phyloP scores from a whole-genome alignment of 2,797 vertebrate genomes.

The Acipenser transmontanus region DNA sequence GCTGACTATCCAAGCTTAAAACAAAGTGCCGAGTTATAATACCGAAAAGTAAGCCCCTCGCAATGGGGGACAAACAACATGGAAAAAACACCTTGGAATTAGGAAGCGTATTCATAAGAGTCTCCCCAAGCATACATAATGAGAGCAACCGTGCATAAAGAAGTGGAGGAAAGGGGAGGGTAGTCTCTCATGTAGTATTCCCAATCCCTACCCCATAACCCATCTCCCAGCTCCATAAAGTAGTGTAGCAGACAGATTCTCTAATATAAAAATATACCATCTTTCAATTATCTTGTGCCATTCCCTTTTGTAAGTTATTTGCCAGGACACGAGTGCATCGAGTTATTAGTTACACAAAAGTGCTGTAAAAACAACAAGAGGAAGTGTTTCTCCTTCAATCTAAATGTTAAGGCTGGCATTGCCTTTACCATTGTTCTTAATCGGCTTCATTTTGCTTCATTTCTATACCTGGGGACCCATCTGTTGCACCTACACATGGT shows the following conservation, averaged over 20 bases:
- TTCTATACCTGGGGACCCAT: too few relatives aligned
- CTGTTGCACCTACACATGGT: too few relatives aligned
- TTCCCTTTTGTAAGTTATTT: too few relatives aligned
- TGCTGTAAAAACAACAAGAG: background rate
- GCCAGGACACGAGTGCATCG: background rate
- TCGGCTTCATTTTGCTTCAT: background rate
- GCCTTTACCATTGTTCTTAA: background rate
- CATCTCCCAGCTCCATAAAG: background rate
- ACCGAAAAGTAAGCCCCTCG: constrained; percentile 6
- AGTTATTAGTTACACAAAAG: background rate
- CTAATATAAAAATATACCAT: background rate
- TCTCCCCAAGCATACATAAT: background rate
- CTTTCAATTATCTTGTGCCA: too few relatives aligned
- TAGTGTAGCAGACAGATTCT: background rate
- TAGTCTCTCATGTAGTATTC: background rate
- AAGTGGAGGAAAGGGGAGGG: background rate
- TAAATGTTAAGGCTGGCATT: background rate
- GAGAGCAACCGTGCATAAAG: background rate
- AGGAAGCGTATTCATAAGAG: background rate
- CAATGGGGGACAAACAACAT: background rate
- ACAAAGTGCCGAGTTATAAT: constrained; percentile 7
- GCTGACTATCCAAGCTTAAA: constrained; percentile 14
- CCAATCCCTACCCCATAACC: background rate
- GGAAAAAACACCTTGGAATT: background rate
- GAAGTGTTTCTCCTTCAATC: background rate